Evolutionary conservation across 2,113 vertebrate genomes (phyloP), one percentile per base, ranked within the genome.

Genomic region (Neolamprologus cancellatus): DNA sequence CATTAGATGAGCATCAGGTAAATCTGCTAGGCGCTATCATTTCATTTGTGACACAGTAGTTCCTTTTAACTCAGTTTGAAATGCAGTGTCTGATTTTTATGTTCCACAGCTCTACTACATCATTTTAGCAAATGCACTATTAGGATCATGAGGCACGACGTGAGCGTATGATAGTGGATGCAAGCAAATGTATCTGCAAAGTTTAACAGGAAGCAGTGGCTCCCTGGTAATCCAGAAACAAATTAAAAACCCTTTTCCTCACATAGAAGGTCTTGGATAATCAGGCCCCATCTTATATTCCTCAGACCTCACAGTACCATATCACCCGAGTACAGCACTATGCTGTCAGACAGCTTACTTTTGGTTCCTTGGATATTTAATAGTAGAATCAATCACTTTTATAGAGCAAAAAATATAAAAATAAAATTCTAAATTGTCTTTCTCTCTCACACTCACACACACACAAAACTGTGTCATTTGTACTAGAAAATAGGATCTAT

Each of bases 1-100:
- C 91, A 91, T 94, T 92, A 92, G 83, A 79, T 78, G 79, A 74
- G 66, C 12, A 55, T 28, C 28, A 69, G 54, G 8, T 53, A 20
- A 28, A 61, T 20, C 83, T 79, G 25, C 71, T 84, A 25, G 23
- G n/a, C 28, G 20, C 34, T 14, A 78, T 66, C 36, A 14, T 66
- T 84, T 61, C 20, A 78, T 46, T 11, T 76, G 8, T 44, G 64
- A 71, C 13, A 30, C 55, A 53, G 52, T 39, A 69, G 66, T 17
- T 3, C 4, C n/a, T 25, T 76, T 46, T 32, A 66, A 23, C 36
- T 14, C 64, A 54, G 30, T 46, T 28, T 74, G 66, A 46, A 74
- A 74, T 46, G 39, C 66, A 28, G 66, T 17, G 39, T 71, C 5
- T 71, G 14, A 7, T 46, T 28, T 46, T 74, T 46, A 74, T 71